phyloP scores from a whole-genome alignment of 2,113 vertebrate genomes.

The Podocnemis expansa region DNA sequence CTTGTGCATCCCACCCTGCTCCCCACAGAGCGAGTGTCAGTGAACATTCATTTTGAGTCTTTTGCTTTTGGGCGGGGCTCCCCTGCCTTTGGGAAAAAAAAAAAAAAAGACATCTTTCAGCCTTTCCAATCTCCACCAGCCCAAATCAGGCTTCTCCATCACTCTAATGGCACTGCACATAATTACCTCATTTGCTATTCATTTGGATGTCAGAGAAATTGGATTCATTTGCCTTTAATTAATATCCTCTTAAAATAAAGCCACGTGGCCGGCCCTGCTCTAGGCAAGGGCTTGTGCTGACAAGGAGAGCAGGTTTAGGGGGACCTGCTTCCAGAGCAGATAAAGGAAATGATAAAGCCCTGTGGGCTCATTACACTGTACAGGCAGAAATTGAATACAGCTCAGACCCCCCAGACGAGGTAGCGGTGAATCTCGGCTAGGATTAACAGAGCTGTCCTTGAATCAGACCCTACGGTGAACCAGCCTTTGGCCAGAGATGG shows the following conservation, averaged over 20 bases:
- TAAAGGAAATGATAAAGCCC: background rate
- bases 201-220: slow-evolving; percentile 52
- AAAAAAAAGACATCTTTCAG: rapidly evolving
- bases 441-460: background rate
- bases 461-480: too few species aligned
- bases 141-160: slow-evolving; percentile 40
- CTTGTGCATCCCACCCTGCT: background rate
- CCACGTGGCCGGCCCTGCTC: background rate
- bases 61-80: background rate
- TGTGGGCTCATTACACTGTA: background rate
- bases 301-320: background rate
- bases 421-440: background rate
- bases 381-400: rapidly evolving
- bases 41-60: background rate
- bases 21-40: background rate
- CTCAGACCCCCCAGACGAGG: rapidly evolving
- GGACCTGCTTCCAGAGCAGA: background rate
- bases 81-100: background rate
- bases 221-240: slow-evolving; percentile 57
- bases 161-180: slow-evolving; percentile 14
- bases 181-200: slow-evolving; percentile 40
- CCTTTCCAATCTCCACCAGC: background rate
- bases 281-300: background rate
- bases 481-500: too few species aligned
- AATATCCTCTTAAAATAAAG: slow-evolving; percentile 59